Base-by-base conservation (phyloP, 2,888 invertebrate genomes). In the Acronicta alni region DNA sequence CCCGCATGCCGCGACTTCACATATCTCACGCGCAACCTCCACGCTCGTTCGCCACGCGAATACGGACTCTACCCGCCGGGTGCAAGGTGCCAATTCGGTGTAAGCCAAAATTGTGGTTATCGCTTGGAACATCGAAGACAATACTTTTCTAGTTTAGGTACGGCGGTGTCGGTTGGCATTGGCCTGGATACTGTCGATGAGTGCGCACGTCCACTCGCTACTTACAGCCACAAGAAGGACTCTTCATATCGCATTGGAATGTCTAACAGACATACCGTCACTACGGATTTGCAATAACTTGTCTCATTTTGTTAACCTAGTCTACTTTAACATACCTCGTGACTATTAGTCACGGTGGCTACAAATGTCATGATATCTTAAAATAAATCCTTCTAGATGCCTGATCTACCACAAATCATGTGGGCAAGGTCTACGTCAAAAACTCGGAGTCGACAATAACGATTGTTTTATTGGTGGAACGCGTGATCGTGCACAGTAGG, bases 11-110 rank as follows among this genome's bases (percentile, higher is more conserved):
- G 90, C 90, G 89, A 89, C 91, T 92, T 89, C 91, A 92, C 92
- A 93, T 93, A 94, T 93, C 93, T 93, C 93, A 94, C 93, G 93
- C 90, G 91, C 90, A 92, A 93, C 93, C 90, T 92, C 92, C 88
- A 86, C 84, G 65, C 60, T 39, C 57, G 43, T 16, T 64, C 55
- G 68, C 43, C 72, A 62, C 26, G 47, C 84, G 49, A 90, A 89
- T 84, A 79, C 60, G 67, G 56, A 89, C 89, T 82, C 80, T 92
- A 88, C 53, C 49, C 3, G 39, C 35, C 63, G 23, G 66, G 51
- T 52, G 75, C 87, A 92, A 75, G 87, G 87, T 74, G 79, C 81
- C 76, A 77, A 87, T 86, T 89, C 68, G 66, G 65, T 60, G 62
- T 67, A 30, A 66, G 57, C 45, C 63, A 57, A 35, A 65, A 64